These are phyloP conservation scores for Notothenia rossii DNA, from an alignment of 2,113 vertebrate genomes.

Conservation along the genomic window DNA sequence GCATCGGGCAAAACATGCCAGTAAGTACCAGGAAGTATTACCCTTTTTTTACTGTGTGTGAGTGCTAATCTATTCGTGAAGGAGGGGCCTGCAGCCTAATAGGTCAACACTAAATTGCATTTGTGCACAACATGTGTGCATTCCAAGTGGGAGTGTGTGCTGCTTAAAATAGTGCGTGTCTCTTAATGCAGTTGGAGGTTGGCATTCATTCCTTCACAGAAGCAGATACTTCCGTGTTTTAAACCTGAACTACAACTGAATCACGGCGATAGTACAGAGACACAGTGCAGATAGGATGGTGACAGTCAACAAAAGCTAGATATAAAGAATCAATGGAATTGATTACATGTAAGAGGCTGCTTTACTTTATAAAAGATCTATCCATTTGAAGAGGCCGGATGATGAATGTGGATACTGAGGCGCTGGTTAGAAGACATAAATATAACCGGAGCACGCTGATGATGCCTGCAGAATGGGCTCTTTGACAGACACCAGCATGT, in stretches of 20 bases:
- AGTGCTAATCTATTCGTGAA: conserved; percentile 4
- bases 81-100: conserved; percentile 15
- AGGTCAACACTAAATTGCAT: conserved; percentile 33
- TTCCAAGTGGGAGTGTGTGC: conserved; percentile 50
- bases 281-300: neutral
- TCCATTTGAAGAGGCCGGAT: conserved; percentile 18
- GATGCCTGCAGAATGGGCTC: conserved; percentile 87
- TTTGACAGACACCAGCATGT: conserved; percentile 98
- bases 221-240: conserved; percentile 42
- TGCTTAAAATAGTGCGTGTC: conserved; percentile 69
- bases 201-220: conserved; percentile 50
- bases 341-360: neutral
- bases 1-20: conserved; percentile 93
- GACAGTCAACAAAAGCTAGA: neutral
- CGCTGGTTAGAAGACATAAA: conserved; percentile 78
- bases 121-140: conserved; percentile 60
- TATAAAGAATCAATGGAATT: neutral
- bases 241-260: conserved; percentile 34
- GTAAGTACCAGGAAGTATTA: conserved; percentile 85
- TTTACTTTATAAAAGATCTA: neutral
- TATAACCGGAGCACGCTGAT: conserved; percentile 84
- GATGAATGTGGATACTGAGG: conserved; percentile 46
- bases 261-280: neutral
- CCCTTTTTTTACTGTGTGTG: neutral
- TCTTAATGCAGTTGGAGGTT: conserved; percentile 29